Evolutionary conservation across 2,113 vertebrate species (phyloP), one percentile per base, ranked within the genome.

Genomic region (Eidolon helvum): DNA sequence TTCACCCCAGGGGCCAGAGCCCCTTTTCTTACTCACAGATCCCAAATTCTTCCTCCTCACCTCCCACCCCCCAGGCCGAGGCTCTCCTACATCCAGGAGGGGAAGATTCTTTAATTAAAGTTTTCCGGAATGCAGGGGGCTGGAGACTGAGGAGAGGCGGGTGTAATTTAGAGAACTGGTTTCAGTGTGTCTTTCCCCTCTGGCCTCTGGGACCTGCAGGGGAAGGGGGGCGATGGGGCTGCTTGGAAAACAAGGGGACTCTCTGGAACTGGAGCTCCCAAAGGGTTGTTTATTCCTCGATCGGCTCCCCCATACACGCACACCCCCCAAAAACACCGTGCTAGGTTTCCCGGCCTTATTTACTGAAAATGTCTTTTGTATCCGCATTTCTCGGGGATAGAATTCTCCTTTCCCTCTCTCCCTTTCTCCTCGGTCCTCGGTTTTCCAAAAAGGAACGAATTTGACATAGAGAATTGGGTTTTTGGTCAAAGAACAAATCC

Each of bases 101-200:
- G 97, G 91, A 95, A 97, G 95, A 90, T 96, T 97, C 97, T 97
- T 97, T 97, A 96, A 97, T 98, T 97, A 97, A 98, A 98, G 97
- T 98, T 98, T 98, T 97, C 96, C 91, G 95, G 97, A 97, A 97
- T 97, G 97, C 94, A 96, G 95, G 95, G 94, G 97, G 66, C 91
- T 97, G 94, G 96, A 91, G 89, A 40, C 90, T 4, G 66, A 66
- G 80, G 93, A 90, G 91, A 95, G 97, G 95, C 91, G 87, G 94
- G 90, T 97, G 95, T 96, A 94, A 97, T 98, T 97, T 95, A 96
- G 87, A 97, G 87, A 97, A 95, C 97, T 98, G 97, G 96, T 97
- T 97, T 97, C 92, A 66, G 93, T 95, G 85, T 90, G 94, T 75
- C 93, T 97, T 87, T 96, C 84, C 87, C 87, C 85, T 79, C 95